A percentile compares a stretch with the other conserved stretches of the same genome.
Evolutionary conservation across 1,140 invertebrate species (phyloP).

Genomic region (Drosophila bocqueti): DNA sequence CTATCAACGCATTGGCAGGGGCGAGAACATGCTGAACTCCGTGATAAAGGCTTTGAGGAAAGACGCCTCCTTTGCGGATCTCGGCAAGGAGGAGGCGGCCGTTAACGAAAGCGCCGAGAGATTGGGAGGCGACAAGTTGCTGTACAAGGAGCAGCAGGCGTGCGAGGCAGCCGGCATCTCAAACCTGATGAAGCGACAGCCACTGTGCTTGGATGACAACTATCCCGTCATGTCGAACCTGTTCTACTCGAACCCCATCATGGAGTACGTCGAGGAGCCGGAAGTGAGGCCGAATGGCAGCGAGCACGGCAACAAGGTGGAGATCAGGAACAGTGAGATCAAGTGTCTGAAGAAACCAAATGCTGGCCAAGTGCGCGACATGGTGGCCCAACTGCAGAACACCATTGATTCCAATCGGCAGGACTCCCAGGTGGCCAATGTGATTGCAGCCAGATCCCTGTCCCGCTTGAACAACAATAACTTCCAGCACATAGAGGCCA

Average conservation of each 20-base stretch:
- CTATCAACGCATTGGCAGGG: slow-evolving; percentile 57
- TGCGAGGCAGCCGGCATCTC: slow-evolving; percentile 55
- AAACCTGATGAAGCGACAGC: slow-evolving; percentile 64
- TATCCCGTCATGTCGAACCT: slow-evolving; percentile 26
- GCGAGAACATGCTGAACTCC: slow-evolving; percentile 71
- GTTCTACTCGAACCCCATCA: slow-evolving; percentile 54
- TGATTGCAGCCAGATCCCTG: slow-evolving; percentile 74
- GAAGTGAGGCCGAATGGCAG: slow-evolving; percentile 41
- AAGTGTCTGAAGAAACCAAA: slow-evolving; percentile 84
- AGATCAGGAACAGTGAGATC: slow-evolving; percentile 72
- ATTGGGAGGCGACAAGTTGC: slow-evolving; percentile 53
- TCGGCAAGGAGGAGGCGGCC: slow-evolving; percentile 61
- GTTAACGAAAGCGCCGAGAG: slow-evolving; percentile 61
- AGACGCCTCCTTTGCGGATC: slow-evolving; percentile 57
- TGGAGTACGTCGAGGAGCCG: slow-evolving; percentile 39
- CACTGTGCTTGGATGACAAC: slow-evolving; percentile 58
- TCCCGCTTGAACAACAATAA: slow-evolving; percentile 61
- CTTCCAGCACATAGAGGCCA: slow-evolving; percentile 21
- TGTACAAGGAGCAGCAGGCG: slow-evolving; percentile 64
- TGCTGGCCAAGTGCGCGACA: slow-evolving; percentile 60
- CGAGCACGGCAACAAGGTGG: slow-evolving; percentile 56
- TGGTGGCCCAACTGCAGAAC: slow-evolving; percentile 85
- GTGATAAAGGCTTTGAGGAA: slow-evolving; percentile 75
- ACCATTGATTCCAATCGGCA: slow-evolving; percentile 81
- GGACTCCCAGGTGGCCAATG: slow-evolving; percentile 45